Evolutionary conservation across 2,888 invertebrate genomes (phyloP).

Genomic region (Luperina testacea): DNA sequence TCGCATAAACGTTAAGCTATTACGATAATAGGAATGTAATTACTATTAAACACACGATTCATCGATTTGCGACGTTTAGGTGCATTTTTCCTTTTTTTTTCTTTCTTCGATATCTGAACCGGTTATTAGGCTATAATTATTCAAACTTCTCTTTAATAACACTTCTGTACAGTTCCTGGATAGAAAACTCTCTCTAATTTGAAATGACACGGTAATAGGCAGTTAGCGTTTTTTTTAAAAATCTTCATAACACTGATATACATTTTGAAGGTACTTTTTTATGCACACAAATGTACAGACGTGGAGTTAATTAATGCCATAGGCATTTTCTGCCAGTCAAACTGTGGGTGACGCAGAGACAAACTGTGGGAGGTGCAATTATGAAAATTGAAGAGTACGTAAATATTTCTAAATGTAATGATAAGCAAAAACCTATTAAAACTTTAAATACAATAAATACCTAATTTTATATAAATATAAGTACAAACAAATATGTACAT

Average conservation of each 20-base stretch:
- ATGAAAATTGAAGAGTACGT: neutral
- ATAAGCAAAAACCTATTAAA: neutral
- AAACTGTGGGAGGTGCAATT: neutral
- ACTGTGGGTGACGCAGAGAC: neutral
- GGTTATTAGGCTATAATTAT: constrained; percentile 39
- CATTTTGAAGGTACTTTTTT: neutral
- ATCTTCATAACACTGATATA: neutral
- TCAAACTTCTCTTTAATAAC: constrained; percentile 41
- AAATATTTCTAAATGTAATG: neutral
- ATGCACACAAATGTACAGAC: no score
- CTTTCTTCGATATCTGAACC: constrained; percentile 15
- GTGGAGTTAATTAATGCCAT: no score
- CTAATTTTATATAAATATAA: neutral
- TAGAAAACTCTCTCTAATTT: constrained; percentile 6
- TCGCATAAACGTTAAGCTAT: constrained; percentile 49
- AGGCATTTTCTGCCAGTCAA: no score
- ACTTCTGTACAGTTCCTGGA: constrained; percentile 17
- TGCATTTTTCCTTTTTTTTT: constrained; percentile 30
- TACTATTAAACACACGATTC: constrained; percentile 51
- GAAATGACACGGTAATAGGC: neutral
- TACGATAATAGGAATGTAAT: constrained; percentile 60
- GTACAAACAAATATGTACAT: neutral
- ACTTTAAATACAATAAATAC: neutral
- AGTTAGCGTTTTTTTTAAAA: neutral
- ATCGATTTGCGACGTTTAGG: constrained; percentile 42